Evolutionary conservation across 2,113 vertebrate species (phyloP).

Genomic region (Pedionomus torquatus): DNA sequence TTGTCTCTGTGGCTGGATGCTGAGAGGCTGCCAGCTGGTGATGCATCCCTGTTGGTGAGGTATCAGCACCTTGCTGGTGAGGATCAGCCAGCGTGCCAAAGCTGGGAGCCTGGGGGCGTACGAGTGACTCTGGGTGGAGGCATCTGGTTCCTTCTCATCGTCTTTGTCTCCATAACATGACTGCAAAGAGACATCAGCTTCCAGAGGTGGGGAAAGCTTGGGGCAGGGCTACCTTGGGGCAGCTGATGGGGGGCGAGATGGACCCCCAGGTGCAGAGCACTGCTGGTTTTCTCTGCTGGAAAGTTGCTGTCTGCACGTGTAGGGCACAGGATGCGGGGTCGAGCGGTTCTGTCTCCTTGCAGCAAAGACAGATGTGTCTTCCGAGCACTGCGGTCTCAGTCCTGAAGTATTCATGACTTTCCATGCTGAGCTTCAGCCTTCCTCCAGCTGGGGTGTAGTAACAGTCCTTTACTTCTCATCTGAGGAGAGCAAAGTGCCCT

Average conservation of each 20-base stretch:
- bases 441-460: neutral
- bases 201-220: neutral
- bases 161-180: neutral
- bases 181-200: neutral
- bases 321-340: neutral
- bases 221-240: neutral
- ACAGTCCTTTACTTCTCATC: neutral
- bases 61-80: neutral
- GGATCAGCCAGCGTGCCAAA: neutral
- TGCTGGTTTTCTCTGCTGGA: neutral
- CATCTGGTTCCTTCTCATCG: neutral
- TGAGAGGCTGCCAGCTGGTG: constrained; percentile 22
- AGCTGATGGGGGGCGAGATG: neutral
- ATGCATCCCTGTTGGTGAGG: neutral
- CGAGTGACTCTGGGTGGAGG: neutral
- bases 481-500: neutral
- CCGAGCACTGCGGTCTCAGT: neutral
- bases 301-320: neutral
- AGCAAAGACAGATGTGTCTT: neutral
- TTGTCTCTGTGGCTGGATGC: neutral
- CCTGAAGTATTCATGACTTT: neutral
- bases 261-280: neutral
- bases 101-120: neutral
- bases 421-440: neutral
- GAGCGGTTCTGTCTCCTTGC: neutral